Evolutionary conservation across 2,113 vertebrate genomes (phyloP), one percentile per base, ranked within the genome.

Genomic region (Acanthisitta chloris): DNA sequence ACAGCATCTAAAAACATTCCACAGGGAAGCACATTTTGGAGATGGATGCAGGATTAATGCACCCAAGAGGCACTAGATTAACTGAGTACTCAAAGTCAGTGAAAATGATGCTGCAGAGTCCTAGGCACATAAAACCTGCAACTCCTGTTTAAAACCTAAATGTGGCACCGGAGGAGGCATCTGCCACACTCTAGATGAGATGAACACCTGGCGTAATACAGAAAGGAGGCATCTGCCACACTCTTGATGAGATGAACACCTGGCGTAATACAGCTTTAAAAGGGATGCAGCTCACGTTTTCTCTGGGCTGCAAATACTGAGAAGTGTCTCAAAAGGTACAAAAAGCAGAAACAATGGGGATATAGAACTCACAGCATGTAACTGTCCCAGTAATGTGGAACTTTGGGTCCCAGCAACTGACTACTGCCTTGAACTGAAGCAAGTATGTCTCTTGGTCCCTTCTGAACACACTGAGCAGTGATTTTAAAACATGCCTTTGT

Each of bases 361-460:
- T 66, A 49, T 66, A 66, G 58, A 88, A n/a, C 33, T 40, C 28
- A 14, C 17, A 18, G 7, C 36, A 26, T 33, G 5, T 1, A 1
- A 76, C 67, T 93, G 34, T 36, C 46, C 65, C 26, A 74, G 21
- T 34, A 80, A 88, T 9, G 24, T 34, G 17, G 13, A 90, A 10
- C 38, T 67, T 48, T 23, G 14, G 83, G 46, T 52, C 31, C 20
- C 26, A 83, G 18, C 17, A 40, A 25, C 54, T 43, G 26, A 57
- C 7, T 70, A 11, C 40, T 70, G 9, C 40, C 61, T 58, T 26
- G 17, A 81, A 78, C 36, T 29, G 4, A 1, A 61, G 40, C 4
- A 48, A 92, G 8, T 0, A 0, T 31, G 5, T 46, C 29, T 5
- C 20, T 88, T 3, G 2, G 38, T 24, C 4, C 1, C 25, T 48